Conservation (phyloP, 2,888 invertebrate genomes). For the Tinea trinotella region DNA sequence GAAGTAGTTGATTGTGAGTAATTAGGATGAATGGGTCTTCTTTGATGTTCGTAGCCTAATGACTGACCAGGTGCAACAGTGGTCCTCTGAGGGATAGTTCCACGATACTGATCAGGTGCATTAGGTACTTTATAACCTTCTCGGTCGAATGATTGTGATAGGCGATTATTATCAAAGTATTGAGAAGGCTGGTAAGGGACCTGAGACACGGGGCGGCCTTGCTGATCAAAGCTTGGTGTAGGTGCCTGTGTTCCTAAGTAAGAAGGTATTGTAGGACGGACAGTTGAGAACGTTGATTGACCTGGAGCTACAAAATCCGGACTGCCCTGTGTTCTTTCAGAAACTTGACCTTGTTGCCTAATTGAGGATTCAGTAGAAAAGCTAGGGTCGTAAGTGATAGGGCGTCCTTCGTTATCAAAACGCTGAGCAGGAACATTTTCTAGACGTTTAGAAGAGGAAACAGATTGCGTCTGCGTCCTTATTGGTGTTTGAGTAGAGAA, state of each 20-base stretch:
- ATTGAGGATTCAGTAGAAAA: not conserved
- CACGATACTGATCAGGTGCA: not conserved
- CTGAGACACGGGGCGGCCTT: not conserved
- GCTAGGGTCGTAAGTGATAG: not conserved
- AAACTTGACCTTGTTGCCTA: not conserved
- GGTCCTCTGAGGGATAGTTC: not conserved
- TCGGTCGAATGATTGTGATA: not conserved
- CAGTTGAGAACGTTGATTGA: not conserved
- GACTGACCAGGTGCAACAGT: not conserved
- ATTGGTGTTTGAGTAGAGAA: not conserved
- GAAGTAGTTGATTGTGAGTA: not conserved
- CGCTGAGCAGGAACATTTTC: constrained; percentile 21
- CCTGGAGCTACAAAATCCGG: too few species aligned
- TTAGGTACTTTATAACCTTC: not conserved
- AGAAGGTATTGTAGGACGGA: not conserved
- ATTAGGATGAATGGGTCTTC: not conserved
- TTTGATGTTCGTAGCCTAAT: not conserved
- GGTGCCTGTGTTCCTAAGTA: constrained; percentile 21
- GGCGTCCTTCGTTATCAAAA: constrained; percentile 23
- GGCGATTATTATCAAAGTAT: not conserved
- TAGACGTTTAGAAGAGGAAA: constrained; percentile 3
- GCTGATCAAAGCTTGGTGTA: not conserved
- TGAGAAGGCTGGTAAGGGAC: not conserved
- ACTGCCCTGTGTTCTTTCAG: too few species aligned
- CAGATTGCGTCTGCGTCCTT: not conserved